Evolutionary conservation across 1,140 invertebrate species (phyloP), one percentile per base, ranked within the genome.

Genomic region (Muscidifurax raptorellus): DNA sequence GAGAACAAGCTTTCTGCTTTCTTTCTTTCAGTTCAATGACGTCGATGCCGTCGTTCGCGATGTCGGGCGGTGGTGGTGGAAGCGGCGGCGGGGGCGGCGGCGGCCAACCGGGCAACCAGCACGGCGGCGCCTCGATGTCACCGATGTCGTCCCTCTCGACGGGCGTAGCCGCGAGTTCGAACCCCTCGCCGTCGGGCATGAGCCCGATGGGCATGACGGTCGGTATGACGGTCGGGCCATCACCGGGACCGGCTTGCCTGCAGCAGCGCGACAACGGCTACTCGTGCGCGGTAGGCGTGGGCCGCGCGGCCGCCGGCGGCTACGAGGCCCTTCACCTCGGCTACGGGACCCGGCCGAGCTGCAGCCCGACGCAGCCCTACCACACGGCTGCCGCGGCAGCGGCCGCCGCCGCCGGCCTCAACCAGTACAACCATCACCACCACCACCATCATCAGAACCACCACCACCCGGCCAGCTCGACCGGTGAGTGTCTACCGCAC

Each of bases 251-350:
- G 75, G 93, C 94, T 1, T 95, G 96, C 91, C 93, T 96, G 25
- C 96, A 96, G 89, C 95, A 96, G 89, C 92, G 95, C 15, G 95
- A 96, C 87, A 94, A 94, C 86, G 92, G 92, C 22, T 96, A 96
- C 85, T 94, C 94, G 44, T 96, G 96, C 91, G 94, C 94, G 71
- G 95, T 96, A 89, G 92, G 94, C 52, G 95, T 96, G 89, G 92
- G 94, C n/a, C 59, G 69, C 32, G 78, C 76, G 25, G 89, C 94
- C 69, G 91, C 94, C 1, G 92, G 94, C 15, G 92, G 92, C 47
- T 95, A 96, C 91, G 96, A 96, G 87, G 94, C 95, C 3, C 91
- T 96, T 25, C 94, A 95, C 84, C 94, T 96, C 5, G 94, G 95
- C 74, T 95, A 95, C 90, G 95, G 95, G 10, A 93, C 95, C 30